Base-by-base conservation (phyloP, 2,797 vertebrate species). In the Acomys russatus region DNA sequence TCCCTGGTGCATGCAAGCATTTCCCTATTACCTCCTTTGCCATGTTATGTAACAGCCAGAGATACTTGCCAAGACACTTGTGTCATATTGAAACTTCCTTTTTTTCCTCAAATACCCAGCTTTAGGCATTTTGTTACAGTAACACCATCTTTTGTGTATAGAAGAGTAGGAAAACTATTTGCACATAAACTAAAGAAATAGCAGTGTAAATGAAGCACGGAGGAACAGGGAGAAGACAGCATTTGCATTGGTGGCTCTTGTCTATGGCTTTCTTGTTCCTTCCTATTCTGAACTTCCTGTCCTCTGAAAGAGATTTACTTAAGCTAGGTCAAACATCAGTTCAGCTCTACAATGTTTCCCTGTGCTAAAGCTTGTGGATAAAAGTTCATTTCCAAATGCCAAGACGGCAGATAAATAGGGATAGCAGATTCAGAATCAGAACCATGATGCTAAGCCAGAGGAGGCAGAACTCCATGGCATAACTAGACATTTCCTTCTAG, bases 301-400 rank as follows among this genome's bases (percentile, higher is more conserved):
- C 54, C 33, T 93, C 33, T 64, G 38, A 15, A 68, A 88, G 49
- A 92, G n/a, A 20, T 70, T 63, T 59, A 44, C 28, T 73, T 85
- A 15, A 73, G 30, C 15, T 63, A 59, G 25, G 6, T 63, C 10
- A 83, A 91, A 28, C 68, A 30, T 79, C 49, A 89, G 4, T 79
- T 44, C 5, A 68, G 74, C 25, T 51, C 74, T 76, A 70, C 70
- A 70, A 71, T 88, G 6, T 33, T 85, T 71, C 54, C 59, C 51
- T 63, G 83, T 92, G 38, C 86, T n/a, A 51, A 85, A n/a, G 33
- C 28, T 91, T 86, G 73, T 64, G 15, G 54, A 61, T 91, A 92
- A 61, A 80, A 54, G 25, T 78, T 90, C 15, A 80, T 82, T 96
- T 96, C 11, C 23, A 82, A 5, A n/a, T 79, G 25, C 30, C 92